Evolutionary conservation across 2,888 invertebrate genomes (phyloP).

Genomic region (Macrosoma leucophasiata): DNA sequence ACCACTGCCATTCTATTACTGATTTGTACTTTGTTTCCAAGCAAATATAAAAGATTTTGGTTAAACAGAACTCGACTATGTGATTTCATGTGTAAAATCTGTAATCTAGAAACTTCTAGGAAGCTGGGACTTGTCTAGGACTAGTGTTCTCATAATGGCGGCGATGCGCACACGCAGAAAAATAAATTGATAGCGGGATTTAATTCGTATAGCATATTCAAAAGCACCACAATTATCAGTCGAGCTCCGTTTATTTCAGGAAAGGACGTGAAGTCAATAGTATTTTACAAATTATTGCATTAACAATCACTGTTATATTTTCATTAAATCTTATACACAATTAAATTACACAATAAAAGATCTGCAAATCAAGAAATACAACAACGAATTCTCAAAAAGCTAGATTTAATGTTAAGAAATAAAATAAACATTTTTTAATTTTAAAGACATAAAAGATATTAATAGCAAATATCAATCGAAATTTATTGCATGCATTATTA

Average conservation of each 20-base stretch:
- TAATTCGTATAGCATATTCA: too few relatives aligned
- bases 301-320: constrained; percentile 36
- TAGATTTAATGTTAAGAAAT: constrained; percentile 51
- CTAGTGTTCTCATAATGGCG: too few relatives aligned
- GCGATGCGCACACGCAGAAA: constrained; percentile 11
- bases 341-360: constrained; percentile 48
- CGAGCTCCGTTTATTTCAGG: constrained; percentile 23
- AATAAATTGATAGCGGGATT: too few relatives aligned
- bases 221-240: constrained; percentile 26
- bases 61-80: constrained; percentile 25
- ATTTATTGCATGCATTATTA: constrained; percentile 69
- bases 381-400: constrained; percentile 52
- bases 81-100: too few relatives aligned
- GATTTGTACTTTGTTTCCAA: constrained; percentile 65
- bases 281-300: constrained; percentile 39
- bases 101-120: too few relatives aligned
- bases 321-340: constrained; percentile 38
- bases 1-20: constrained; percentile 35
- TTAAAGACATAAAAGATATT: constrained; percentile 42
- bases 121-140: too few relatives aligned
- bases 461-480: constrained; percentile 66
- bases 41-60: constrained; percentile 35
- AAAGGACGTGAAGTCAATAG: constrained; percentile 6
- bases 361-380: constrained; percentile 49
- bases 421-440: constrained; percentile 40